A percentile compares a stretch with the other conserved stretches of the same genome.
These are phyloP conservation scores for Axea sp. DNA, from an alignment of 2,888 invertebrate species.

Conservation along the genomic window DNA sequence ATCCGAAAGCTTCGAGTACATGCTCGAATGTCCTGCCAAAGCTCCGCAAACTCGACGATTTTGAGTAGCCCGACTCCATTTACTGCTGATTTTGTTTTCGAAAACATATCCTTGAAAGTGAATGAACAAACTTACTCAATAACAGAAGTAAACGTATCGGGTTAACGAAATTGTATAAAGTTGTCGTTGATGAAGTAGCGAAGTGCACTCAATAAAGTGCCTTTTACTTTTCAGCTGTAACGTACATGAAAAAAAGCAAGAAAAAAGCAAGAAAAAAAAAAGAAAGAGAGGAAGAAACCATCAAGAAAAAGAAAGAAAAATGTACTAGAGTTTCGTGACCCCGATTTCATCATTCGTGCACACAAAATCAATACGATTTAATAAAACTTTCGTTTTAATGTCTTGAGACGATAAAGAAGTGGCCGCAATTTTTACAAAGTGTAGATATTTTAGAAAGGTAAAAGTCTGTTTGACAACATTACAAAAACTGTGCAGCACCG, in stretches of 20 bases:
- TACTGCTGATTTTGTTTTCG: constrained; percentile 53
- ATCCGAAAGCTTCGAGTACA: too few relatives aligned
- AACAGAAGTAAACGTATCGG: constrained; percentile 32
- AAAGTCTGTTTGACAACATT: constrained; percentile 61
- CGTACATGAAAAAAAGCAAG: neutral
- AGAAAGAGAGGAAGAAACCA: neutral
- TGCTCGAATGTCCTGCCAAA: too few relatives aligned
- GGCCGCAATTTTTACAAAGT: constrained; percentile 54
- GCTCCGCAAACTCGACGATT: constrained; percentile 62
- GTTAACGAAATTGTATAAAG: constrained; percentile 36
- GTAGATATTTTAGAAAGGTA: constrained; percentile 73
- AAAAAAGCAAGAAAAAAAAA: too few relatives aligned
- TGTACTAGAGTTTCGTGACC: constrained; percentile 22
- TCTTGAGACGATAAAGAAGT: constrained; percentile 26
- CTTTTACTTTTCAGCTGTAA: constrained; percentile 13
- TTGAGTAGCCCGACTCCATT: constrained; percentile 34
- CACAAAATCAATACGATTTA: constrained; percentile 48
- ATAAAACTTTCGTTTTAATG: constrained; percentile 52
- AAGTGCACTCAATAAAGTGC: constrained; percentile 22
- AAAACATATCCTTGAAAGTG: constrained; percentile 43
- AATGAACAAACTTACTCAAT: constrained; percentile 45
- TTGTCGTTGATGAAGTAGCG: constrained; percentile 17
- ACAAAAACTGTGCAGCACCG: constrained; percentile 64
- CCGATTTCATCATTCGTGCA: constrained; percentile 13
- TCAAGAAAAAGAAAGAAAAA: too few relatives aligned